Conservation (phyloP, 1,140 invertebrate species). For the Linepithema humile region DNA sequence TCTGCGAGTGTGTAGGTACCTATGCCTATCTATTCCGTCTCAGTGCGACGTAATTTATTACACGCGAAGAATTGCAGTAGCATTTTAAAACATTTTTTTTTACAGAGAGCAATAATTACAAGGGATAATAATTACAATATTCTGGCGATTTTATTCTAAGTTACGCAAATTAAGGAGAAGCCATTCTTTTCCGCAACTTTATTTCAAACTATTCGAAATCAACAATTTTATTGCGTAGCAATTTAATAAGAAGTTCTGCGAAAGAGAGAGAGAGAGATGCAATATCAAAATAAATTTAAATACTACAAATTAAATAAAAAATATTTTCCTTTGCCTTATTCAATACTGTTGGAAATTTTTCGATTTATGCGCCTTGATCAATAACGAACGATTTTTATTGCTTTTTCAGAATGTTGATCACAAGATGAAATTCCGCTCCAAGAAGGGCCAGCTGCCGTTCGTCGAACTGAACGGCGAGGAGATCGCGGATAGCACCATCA, state of each 20-base stretch:
- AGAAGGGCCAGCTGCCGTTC: slow-evolving; percentile 96
- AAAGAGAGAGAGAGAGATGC: neutral
- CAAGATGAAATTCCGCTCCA: slow-evolving; percentile 96
- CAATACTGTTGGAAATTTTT: neutral
- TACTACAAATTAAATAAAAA: too few relatives aligned
- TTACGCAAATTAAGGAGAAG: neutral
- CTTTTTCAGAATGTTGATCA: slow-evolving; percentile 95
- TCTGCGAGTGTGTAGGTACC: slow-evolving; percentile 13
- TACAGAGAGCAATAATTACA: neutral
- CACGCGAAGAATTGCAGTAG: neutral
- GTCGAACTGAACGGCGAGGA: slow-evolving; percentile 97
- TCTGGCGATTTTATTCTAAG: neutral
- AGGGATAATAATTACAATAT: neutral
- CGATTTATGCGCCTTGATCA: neutral
- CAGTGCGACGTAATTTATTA: slow-evolving; percentile 23
- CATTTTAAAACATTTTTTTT: neutral
- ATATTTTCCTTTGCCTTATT: too few relatives aligned
- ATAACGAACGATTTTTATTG: neutral
- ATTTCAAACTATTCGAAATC: neutral
- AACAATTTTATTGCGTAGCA: neutral
- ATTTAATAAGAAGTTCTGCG: neutral
- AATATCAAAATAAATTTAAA: neutral
- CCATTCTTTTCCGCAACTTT: neutral
- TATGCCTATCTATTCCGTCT: neutral
- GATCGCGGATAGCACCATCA: slow-evolving; percentile 95